Conservation (phyloP, 2,888 invertebrate species). For the Philonicus albiceps region DNA sequence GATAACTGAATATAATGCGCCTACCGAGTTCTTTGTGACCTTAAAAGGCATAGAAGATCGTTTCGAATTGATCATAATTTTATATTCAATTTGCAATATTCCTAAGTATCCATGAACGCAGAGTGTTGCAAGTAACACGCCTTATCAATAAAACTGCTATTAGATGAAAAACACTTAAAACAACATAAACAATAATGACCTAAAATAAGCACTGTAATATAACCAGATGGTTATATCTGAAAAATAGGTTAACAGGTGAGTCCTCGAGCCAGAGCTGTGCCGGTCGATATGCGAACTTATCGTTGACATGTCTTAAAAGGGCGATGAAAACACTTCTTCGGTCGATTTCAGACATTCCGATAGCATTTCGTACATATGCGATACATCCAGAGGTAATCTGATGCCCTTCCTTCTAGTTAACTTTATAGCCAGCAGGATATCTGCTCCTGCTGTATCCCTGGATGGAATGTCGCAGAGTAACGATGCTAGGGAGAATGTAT, state of each 20-base stretch:
- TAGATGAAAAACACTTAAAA: slow-evolving; percentile 2
- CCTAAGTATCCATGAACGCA: not conserved
- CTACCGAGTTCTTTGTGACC: not conserved
- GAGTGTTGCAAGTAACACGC: not conserved
- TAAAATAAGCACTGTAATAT: not conserved
- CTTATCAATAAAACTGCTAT: not conserved
- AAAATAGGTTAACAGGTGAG: slow-evolving; percentile 16
- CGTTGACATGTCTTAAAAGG: slow-evolving; percentile 11
- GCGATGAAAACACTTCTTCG: not conserved
- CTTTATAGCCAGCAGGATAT: slow-evolving; percentile 1
- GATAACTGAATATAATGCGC: not conserved
- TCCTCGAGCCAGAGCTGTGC: not conserved
- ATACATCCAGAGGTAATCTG: not conserved
- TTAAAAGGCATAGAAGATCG: not conserved
- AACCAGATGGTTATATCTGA: slow-evolving; percentile 11
- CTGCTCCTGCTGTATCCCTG: not conserved
- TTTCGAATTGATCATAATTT: not conserved
- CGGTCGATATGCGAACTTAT: not conserved
- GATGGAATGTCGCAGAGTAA: not conserved
- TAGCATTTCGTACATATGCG: not conserved
- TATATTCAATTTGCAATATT: not conserved
- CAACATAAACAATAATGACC: not conserved
- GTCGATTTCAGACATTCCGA: slow-evolving; percentile 14
- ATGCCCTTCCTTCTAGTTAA: slow-evolving; percentile 1
- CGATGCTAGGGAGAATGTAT: not conserved